phyloP scores from a whole-genome alignment of 2,888 invertebrate species.

The Rugalucina vietnamica region DNA sequence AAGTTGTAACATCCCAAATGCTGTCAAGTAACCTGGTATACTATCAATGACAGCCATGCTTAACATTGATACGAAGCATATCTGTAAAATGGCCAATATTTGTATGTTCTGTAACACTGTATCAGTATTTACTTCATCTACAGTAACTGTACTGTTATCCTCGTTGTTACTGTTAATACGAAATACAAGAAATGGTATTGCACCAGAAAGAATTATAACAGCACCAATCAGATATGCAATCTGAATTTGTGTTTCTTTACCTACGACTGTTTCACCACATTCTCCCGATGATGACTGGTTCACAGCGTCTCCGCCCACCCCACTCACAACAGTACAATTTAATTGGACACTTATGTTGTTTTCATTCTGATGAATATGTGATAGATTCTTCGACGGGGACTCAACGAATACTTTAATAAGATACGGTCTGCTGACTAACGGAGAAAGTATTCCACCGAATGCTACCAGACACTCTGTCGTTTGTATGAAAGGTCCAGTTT shows the following conservation, averaged over 20 bases:
- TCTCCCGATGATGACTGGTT: background rate
- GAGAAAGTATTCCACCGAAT: conserved; percentile 18
- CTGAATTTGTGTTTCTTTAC: conserved; percentile 33
- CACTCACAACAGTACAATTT: background rate
- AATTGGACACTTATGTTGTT: background rate
- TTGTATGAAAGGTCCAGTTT: conserved; percentile 11
- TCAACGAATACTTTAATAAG: background rate
- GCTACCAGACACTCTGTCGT: conserved; percentile 19
- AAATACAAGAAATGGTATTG: conserved; percentile 20
- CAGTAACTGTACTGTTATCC: background rate
- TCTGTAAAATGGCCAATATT: background rate
- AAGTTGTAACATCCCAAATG: no score
- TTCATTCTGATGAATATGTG: background rate
- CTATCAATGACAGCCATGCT: no score
- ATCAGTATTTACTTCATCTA: background rate
- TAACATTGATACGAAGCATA: background rate
- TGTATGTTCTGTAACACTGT: background rate
- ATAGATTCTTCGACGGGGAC: background rate
- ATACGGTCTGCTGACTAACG: conserved; percentile 19
- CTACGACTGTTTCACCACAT: no score
- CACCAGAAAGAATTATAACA: conserved; percentile 20
- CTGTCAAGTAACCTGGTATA: no score
- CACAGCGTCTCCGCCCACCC: background rate
- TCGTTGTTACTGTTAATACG: background rate
- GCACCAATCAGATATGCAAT: conserved; percentile 42